phyloP scores from a whole-genome alignment of 2,888 invertebrate species.

The Tipula lateralis region DNA sequence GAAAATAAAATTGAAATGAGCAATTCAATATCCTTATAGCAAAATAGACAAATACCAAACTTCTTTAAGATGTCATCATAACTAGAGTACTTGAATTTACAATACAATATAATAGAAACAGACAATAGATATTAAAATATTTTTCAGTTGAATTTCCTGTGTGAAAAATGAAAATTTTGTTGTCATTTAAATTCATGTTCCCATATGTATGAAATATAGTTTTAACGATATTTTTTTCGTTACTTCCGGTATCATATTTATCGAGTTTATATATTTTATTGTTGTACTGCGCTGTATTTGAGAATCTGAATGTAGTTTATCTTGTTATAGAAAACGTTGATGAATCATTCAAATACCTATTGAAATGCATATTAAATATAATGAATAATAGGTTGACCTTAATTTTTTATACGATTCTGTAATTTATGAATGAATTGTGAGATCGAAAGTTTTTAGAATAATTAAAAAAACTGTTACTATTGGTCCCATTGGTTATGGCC shows the following conservation, averaged over 20 bases:
- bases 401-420: not conserved
- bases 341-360: not conserved
- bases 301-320: not conserved
- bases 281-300: not conserved
- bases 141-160: conserved; percentile 24
- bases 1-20: not conserved
- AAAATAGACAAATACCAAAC: not conserved
- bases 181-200: not conserved
- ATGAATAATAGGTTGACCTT: not conserved
- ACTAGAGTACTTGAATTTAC: not conserved
- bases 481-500: no score
- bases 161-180: conserved; percentile 3
- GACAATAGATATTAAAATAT: conserved; percentile 24
- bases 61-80: not conserved
- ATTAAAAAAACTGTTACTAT: not conserved
- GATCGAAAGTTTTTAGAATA: not conserved
- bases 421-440: no score
- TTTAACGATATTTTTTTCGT: not conserved
- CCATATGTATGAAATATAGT: no score
- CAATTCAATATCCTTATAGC: not conserved
- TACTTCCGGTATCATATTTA: conserved; percentile 13
- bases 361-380: not conserved
- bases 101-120: not conserved
- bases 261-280: not conserved
- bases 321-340: not conserved